Conservation (phyloP, 2,797 vertebrate genomes). For the Pseudotriccus pelzelni region DNA sequence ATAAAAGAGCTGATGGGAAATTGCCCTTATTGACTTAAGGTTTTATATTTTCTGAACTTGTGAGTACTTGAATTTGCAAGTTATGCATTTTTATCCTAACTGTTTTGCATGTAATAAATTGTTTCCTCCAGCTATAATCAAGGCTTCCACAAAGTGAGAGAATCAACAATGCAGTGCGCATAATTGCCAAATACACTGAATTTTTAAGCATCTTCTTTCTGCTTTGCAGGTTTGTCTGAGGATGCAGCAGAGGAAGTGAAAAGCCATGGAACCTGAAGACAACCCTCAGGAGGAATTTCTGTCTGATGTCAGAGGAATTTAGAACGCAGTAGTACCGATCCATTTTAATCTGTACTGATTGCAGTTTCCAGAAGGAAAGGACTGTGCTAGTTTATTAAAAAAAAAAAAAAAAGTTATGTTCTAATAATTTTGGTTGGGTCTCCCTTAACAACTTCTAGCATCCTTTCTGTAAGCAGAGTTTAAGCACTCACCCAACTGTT, state of each 20-base stretch:
- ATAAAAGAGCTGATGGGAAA: background rate
- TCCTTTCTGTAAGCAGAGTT: background rate
- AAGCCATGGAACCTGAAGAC: conserved; percentile 41
- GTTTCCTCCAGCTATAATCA: conserved; percentile 17
- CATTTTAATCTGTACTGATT: background rate
- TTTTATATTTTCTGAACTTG: background rate
- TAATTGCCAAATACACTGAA: background rate
- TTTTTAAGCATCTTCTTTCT: conserved; percentile 42
- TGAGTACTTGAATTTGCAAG: conserved; percentile 10
- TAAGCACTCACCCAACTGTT: background rate
- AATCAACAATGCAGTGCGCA: background rate
- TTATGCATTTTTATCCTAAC: background rate
- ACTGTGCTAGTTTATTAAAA: background rate
- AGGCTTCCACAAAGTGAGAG: background rate
- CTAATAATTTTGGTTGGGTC: background rate
- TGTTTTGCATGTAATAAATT: background rate
- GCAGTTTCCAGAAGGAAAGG: conserved; percentile 11
- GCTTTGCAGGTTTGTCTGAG: conserved; percentile 49
- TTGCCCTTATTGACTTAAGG: background rate
- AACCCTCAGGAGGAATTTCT: conserved; percentile 5
- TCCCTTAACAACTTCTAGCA: background rate
- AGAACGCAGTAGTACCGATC: background rate
- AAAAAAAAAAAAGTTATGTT: background rate
- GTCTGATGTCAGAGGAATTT: background rate
- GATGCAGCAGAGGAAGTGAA: conserved; percentile 50